A percentile compares a stretch with the other conserved stretches of the same genome.
Conservation (phyloP, 2,113 vertebrate species). For the Serinus canaria region DNA sequence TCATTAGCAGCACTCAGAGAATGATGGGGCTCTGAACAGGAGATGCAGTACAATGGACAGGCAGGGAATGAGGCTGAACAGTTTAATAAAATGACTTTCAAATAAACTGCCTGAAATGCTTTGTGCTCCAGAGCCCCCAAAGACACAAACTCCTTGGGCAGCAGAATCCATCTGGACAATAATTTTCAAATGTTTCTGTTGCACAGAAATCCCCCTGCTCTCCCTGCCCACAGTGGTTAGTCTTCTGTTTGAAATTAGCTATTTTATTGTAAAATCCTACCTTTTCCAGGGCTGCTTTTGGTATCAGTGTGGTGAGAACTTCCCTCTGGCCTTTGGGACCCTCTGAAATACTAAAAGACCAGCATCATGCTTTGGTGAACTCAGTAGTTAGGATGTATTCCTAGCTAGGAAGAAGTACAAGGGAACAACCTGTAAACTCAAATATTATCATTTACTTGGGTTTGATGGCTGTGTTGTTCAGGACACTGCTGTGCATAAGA, state of each 20-base stretch:
- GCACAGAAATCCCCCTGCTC: background rate
- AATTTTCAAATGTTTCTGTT: background rate
- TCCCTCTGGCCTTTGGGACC: background rate
- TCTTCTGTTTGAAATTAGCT: background rate
- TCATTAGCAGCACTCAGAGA: background rate
- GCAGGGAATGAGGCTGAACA: constrained; percentile 15
- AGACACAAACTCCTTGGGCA: background rate
- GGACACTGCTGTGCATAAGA: background rate
- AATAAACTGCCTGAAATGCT: background rate
- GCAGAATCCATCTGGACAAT: background rate
- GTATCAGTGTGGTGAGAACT: background rate
- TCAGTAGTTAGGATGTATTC: background rate
- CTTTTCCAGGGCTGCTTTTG: background rate
- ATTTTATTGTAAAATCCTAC: background rate
- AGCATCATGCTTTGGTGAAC: background rate
- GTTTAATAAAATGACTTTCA: background rate
- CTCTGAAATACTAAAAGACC: background rate
- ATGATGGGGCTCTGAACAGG: background rate
- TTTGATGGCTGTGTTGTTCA: background rate
- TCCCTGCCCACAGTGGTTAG: background rate
- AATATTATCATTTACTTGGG: background rate
- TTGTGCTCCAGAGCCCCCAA: background rate
- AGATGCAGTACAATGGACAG: background rate
- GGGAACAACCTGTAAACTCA: background rate
- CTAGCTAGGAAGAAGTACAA: background rate